Base-by-base conservation (phyloP, 92 coral and sea anemone species). In the Blastomussa wellsi region DNA sequence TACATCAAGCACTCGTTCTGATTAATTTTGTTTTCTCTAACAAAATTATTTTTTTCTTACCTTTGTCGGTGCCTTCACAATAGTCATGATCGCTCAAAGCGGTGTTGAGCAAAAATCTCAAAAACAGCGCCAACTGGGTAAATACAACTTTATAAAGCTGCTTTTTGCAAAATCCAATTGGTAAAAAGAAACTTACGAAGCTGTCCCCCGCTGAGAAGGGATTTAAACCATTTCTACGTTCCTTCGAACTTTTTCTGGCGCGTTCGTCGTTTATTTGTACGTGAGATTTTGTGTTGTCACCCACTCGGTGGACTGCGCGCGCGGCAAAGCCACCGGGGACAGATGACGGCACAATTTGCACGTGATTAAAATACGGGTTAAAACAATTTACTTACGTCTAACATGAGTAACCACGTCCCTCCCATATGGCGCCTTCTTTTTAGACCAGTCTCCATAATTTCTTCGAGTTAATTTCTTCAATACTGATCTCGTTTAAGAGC, bases 361-460 rank as follows among this genome's bases (percentile, higher is more conserved):
- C 74, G 20, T 37, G 44, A 24, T 35, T 38, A 35, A 38, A 38
- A 36, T 29, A 6, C 48, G 48, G 48, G 3, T 7, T 67, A 6
- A 67, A 38, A 70, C 75, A 37, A 1, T 36, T 36, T 37, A 83
- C 87, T 83, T 75, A 83, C 87, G 72, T 83, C 73, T 59, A 83
- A 74, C 62, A 74, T 65, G 0, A 83, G 81, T 16, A 83, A 35
- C 87, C 87, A 83, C 29, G 80, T 83, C 1, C 87, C 87, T 7
- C 87, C 87, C 87, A 83, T 74, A 51, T 62, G 87, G 14, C 87
- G 60, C 35, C 87, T 74, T 74, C 87, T 31, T 47, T 83, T 83
- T 19, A 59, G 87, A 39, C 57, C 33, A 48, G 73, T 48, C 47
- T 75, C 76, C 80, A 83, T 74, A 33, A 1, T 60, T 74, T 64